Evolutionary conservation across 2,113 vertebrate species (phyloP).

Genomic region (Tyto alba): DNA sequence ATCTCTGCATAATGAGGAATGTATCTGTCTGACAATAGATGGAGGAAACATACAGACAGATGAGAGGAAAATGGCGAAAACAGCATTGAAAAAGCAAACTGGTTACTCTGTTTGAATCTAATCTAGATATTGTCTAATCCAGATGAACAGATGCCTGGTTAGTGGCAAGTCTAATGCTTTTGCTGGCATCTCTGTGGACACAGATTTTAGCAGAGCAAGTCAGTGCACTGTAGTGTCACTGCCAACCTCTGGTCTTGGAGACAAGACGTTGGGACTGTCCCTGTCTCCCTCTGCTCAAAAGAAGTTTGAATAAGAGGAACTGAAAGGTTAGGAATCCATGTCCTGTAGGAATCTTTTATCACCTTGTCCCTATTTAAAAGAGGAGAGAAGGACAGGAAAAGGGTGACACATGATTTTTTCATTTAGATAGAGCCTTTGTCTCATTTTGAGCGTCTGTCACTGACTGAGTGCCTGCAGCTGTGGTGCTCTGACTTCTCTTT

Average conservation of each 20-base stretch:
- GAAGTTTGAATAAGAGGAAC: background rate
- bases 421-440: background rate
- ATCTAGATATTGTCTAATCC: background rate
- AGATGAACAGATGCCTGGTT: background rate
- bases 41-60: background rate
- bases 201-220: background rate
- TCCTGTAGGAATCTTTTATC: background rate
- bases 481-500: background rate
- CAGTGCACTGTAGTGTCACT: background rate
- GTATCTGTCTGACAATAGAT: background rate
- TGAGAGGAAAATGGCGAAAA: background rate
- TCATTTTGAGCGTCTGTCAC: background rate
- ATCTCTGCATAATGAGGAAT: background rate
- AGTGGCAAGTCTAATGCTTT: background rate
- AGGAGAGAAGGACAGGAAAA: background rate
- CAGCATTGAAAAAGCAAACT: background rate
- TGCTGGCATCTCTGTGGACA: background rate
- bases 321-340: background rate
- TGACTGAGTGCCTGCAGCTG: background rate
- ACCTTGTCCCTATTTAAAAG: background rate
- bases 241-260: background rate
- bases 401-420: background rate
- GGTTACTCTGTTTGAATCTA: background rate
- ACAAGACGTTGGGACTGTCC: background rate
- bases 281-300: background rate